Percentiles rank a stretch among this genome's conserved stretches.
phyloP scores from a whole-genome alignment of 2,797 vertebrate species.

The Sebastes kiyomatsui region DNA sequence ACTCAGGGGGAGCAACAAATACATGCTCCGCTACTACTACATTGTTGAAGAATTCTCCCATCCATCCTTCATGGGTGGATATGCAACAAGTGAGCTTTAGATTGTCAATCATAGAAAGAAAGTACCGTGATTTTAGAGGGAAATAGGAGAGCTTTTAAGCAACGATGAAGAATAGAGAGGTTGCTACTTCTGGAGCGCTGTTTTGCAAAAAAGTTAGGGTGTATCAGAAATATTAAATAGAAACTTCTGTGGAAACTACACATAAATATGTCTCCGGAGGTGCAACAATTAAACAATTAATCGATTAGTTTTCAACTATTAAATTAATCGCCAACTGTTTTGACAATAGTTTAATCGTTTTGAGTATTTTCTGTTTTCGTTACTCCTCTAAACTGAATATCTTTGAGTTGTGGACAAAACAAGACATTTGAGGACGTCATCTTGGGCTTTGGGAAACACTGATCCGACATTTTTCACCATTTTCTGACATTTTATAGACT shows the following conservation, averaged over 20 bases:
- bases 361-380: too few species aligned
- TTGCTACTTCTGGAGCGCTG: not conserved
- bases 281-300: too few species aligned
- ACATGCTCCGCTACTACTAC: not conserved
- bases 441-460: too few species aligned
- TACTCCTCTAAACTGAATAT: too few species aligned
- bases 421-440: too few species aligned
- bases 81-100: conserved; percentile 1
- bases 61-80: conserved; percentile 15
- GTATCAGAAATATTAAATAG: not conserved
- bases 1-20: conserved; percentile 6
- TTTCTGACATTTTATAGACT: too few species aligned
- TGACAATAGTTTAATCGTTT: too few species aligned
- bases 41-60: not conserved
- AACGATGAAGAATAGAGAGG: not conserved
- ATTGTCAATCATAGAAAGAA: not conserved
- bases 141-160: not conserved
- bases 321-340: accelerated
- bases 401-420: too few species aligned
- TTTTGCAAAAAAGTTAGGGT: not conserved
- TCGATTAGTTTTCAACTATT: too few species aligned
- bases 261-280: not conserved
- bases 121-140: not conserved
- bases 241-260: not conserved
- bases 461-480: too few species aligned